Evolutionary conservation across 1,140 invertebrate species (phyloP), one percentile per base, ranked within the genome.

Genomic region (Dreissena rostriformis): DNA sequence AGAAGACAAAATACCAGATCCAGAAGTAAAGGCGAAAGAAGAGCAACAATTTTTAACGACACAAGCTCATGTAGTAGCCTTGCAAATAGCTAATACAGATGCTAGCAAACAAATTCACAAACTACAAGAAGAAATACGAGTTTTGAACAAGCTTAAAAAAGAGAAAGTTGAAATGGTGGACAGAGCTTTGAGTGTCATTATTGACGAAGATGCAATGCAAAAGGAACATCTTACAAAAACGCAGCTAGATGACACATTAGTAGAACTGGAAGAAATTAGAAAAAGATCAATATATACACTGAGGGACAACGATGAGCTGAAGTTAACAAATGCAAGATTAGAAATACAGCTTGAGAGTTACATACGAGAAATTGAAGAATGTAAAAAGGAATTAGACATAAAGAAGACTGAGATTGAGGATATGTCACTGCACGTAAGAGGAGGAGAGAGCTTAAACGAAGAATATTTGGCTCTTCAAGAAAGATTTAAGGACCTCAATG

Each of bases 41-140:
- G 79, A 82, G n/a, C 79, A 82, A 29, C 79, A 73, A 11, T 71
- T 82, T 65, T 28, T 82, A 66, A 52, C 57, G 55, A n/a, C 73
- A 63, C 79, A 82, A 66, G 79, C 70, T 61, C 79, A 82, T n/a
- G 17, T 82, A 57, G 68, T 51, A 29, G 79, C 70, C 24, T 57
- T 82, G 12, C 79, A 82, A 52, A 68, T 82, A 11, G 71, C 53
- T 14, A 82, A 72, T 51, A 82, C 66, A 52, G 79, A 82, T 82
- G 70, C 68, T 6, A 73, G 70, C 49, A 73, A 57, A 82, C 68
- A 82, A 82, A 66, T 82, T 10, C 55, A 57, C 24, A 73, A 73
- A 17, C 70, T 82, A 19, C 70, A 82, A 52, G 79, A 82, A 52
- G 70, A 82, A 66, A 82, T 73, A 7, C 15, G 79, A 51, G 53